phyloP scores from a whole-genome alignment of 2,113 vertebrate genomes.

The Callithrix jacchus region DNA sequence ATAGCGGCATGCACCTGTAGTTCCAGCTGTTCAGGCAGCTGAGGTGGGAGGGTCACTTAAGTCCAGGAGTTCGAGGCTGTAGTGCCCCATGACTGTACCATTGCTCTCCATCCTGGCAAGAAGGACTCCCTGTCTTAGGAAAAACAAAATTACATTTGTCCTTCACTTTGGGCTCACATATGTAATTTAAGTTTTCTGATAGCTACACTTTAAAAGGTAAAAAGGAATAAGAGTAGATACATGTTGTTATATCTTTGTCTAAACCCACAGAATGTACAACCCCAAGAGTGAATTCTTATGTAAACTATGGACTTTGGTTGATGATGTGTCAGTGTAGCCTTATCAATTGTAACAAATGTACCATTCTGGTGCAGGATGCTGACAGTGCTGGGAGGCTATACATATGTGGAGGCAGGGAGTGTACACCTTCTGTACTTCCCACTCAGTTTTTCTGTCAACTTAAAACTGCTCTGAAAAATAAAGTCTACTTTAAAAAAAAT shows the following conservation, averaged over 20 bases:
- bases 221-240: not conserved
- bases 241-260: not conserved
- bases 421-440: no score
- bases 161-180: not conserved
- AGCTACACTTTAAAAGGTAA: not conserved
- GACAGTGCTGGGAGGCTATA: no score
- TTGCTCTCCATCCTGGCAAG: not conserved
- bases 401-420: no score
- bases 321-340: no score
- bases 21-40: no score
- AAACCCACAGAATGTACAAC: not conserved
- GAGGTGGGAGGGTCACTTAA: not conserved
- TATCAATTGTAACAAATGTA: no score
- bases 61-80: not conserved
- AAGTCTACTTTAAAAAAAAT: not conserved
- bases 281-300: not conserved
- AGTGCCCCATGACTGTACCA: not conserved
- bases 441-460: not conserved
- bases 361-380: no score
- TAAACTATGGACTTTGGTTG: no score
- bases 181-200: constrained; percentile 36
- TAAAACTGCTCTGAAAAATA: not conserved
- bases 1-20: no score
- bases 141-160: not conserved
- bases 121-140: not conserved